These are phyloP conservation scores for Diachasma alloeum DNA, from an alignment of 1,140 invertebrate genomes.

Conservation along the genomic window DNA sequence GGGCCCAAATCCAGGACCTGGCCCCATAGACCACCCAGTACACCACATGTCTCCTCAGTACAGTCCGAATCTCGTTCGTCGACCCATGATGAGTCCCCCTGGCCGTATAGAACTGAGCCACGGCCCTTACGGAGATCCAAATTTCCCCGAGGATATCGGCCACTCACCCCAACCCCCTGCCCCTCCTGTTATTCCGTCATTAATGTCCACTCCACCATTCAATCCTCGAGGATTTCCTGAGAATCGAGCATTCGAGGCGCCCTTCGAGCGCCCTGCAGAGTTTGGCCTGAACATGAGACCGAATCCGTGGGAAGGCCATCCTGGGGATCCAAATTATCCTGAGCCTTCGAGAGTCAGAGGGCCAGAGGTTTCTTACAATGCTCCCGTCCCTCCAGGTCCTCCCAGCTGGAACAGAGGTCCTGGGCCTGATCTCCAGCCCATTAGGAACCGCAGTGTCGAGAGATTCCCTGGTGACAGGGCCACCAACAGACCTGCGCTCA, in stretches of 20 bases:
- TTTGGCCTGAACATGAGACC: slow-evolving; percentile 32
- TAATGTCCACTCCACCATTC: slow-evolving; percentile 17
- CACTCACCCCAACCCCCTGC: not conserved
- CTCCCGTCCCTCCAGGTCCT: not conserved
- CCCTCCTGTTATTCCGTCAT: slow-evolving; percentile 14
- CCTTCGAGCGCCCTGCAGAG: slow-evolving; percentile 36
- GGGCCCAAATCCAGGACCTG: slow-evolving; percentile 15
- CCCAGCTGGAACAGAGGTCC: not conserved
- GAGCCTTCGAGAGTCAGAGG: not conserved
- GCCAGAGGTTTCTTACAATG: not conserved
- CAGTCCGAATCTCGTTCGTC: slow-evolving; percentile 29
- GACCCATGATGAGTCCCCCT: slow-evolving; percentile 28
- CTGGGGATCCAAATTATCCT: slow-evolving; percentile 9
- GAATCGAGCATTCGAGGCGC: slow-evolving; percentile 33
- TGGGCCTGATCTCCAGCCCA: not conserved
- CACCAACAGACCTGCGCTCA: not conserved
- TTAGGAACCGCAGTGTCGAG: not conserved
- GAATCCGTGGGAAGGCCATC: not conserved
- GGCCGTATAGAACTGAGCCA: slow-evolving; percentile 30
- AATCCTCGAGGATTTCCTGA: slow-evolving; percentile 30
- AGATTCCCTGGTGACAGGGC: not conserved
- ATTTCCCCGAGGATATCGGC: slow-evolving; percentile 15
- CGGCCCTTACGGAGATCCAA: slow-evolving; percentile 25
- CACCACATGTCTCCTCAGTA: slow-evolving; percentile 20
- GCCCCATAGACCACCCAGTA: slow-evolving; percentile 19